Conservation (phyloP, 2,797 vertebrate genomes). For the Rhabdomys pumilio region DNA sequence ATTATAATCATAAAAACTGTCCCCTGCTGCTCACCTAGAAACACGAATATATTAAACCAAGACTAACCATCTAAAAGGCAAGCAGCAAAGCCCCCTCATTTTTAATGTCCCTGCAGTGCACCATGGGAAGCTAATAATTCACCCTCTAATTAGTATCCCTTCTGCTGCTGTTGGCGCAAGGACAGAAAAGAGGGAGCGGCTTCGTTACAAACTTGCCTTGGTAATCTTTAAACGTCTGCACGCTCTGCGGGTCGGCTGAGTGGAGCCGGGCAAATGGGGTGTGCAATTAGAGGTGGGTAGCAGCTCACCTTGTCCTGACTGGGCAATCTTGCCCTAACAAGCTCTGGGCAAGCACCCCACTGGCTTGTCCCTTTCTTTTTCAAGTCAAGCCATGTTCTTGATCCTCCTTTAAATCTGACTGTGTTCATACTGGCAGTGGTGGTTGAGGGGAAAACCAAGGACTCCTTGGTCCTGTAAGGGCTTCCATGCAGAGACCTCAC, state of each 20-base stretch:
- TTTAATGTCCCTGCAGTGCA: conserved; percentile 92
- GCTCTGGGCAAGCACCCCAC: conserved; percentile 73
- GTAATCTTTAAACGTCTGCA: conserved; percentile 91
- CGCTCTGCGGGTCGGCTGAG: conserved; percentile 89
- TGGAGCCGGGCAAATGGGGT: conserved; percentile 84
- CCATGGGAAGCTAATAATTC: conserved; percentile 93
- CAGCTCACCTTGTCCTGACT: conserved; percentile 70
- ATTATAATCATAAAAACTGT: conserved; percentile 92
- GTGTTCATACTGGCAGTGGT: neutral
- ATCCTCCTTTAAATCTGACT: conserved; percentile 78
- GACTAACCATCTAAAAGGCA: conserved; percentile 88
- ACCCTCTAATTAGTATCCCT: conserved; percentile 93
- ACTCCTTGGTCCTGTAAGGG: conserved; percentile 45
- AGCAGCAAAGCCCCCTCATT: conserved; percentile 90
- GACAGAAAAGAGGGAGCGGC: conserved; percentile 91
- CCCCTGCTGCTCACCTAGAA: conserved; percentile 91
- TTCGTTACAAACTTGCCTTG: conserved; percentile 89
- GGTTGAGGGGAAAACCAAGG: neutral
- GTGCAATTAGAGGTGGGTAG: conserved; percentile 86
- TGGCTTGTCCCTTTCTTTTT: conserved; percentile 49
- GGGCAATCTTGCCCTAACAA: conserved; percentile 84
- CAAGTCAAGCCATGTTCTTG: conserved; percentile 53
- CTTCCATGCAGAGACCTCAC: neutral
- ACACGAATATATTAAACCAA: conserved; percentile 91
- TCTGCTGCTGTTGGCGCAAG: conserved; percentile 91